A percentile compares a stretch with the other conserved stretches of the same genome.
Evolutionary conservation across 1,140 invertebrate genomes (phyloP).

Genomic region (Lysiphlebus fabarum): DNA sequence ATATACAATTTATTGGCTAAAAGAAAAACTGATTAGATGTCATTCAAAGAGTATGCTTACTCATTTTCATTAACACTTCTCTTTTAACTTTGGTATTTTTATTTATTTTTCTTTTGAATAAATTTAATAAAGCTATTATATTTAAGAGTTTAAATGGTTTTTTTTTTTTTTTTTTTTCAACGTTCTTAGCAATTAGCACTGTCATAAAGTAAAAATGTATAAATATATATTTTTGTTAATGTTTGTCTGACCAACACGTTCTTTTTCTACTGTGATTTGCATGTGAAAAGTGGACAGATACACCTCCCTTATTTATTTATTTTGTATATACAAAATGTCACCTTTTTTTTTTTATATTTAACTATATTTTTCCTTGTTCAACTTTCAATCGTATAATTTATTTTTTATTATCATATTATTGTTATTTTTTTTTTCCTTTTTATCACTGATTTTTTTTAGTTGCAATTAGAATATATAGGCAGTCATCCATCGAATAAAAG

Average conservation of each 20-base stretch:
- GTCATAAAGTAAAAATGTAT: constrained; percentile 26
- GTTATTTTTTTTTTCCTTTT: too few relatives aligned
- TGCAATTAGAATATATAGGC: too few relatives aligned
- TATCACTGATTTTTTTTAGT: not conserved
- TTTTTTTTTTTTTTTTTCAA: constrained; percentile 20
- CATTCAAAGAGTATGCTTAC: not conserved
- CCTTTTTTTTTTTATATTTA: constrained; percentile 4
- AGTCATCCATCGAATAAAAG: too few relatives aligned
- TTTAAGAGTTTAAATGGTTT: not conserved
- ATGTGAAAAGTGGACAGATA: constrained; percentile 23
- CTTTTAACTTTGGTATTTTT: constrained; percentile 7
- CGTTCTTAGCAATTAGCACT: constrained; percentile 30
- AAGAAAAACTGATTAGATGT: constrained; percentile 17
- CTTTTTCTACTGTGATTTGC: constrained; percentile 25
- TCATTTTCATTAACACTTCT: constrained; percentile 35
- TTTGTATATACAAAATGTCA: not conserved
- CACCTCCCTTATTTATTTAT: constrained; percentile 5
- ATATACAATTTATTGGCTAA: constrained; percentile 16
- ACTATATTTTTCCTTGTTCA: constrained; percentile 10
- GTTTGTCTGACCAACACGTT: constrained; percentile 14
- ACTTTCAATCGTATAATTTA: constrained; percentile 6
- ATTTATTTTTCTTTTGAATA: not conserved
- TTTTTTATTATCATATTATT: not conserved
- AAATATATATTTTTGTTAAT: not conserved
- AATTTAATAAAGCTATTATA: too few relatives aligned